phyloP scores from a whole-genome alignment of 2,113 vertebrate species.

The Morone saxatilis region DNA sequence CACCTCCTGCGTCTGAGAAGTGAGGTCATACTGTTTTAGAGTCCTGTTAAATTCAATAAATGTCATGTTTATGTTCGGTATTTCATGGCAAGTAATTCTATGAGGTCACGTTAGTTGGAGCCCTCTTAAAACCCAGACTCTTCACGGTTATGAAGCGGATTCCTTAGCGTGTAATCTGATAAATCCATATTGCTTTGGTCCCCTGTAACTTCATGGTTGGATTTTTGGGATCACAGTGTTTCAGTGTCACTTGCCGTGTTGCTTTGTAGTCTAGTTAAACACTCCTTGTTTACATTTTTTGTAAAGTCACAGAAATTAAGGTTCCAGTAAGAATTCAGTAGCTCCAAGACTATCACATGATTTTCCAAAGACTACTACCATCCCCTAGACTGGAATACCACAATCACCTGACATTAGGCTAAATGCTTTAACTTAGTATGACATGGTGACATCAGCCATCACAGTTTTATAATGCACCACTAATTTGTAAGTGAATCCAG shows the following conservation, averaged over 20 bases:
- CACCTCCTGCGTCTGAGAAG: not conserved
- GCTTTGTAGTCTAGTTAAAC: not conserved
- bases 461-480: no score
- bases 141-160: not conserved
- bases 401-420: not conserved
- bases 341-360: not conserved
- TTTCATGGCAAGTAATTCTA: not conserved
- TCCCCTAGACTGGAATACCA: not conserved
- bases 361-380: not conserved
- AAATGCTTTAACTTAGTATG: not conserved
- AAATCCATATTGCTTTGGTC: not conserved
- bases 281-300: not conserved
- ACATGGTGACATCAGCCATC: no score
- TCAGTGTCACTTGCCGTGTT: not conserved
- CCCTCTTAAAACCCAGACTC: not conserved
- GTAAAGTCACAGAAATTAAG: not conserved
- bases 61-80: not conserved
- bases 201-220: not conserved
- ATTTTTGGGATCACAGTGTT: constrained; percentile 7
- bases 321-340: not conserved
- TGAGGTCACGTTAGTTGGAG: constrained; percentile 10
- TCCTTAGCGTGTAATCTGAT: constrained; percentile 5
- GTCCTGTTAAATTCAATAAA: constrained; percentile 28
- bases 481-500: no score
- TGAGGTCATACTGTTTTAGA: constrained; percentile 34